Evolutionary conservation across 2,888 invertebrate genomes (phyloP).

Genomic region (Trimorus sp.): DNA sequence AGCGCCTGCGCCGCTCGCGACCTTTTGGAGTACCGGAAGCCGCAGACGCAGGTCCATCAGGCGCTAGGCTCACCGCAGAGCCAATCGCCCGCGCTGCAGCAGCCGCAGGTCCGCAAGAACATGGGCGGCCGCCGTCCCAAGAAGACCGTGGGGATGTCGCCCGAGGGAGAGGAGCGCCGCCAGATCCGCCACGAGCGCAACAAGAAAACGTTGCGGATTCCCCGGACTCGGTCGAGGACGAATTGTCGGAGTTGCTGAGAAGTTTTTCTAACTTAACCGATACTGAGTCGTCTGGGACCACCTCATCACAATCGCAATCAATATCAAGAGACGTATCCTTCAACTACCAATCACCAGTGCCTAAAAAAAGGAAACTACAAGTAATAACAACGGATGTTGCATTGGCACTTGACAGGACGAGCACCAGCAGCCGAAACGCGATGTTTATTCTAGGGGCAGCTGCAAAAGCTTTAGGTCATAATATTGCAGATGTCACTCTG

Average conservation of each 20-base stretch:
- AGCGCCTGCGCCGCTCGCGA: conserved; percentile 78
- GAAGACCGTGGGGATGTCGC: conserved; percentile 89
- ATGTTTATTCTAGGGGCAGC: not conserved
- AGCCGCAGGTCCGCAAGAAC: conserved; percentile 85
- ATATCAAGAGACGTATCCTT: not conserved
- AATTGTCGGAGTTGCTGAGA: too few relatives aligned
- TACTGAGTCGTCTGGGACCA: too few relatives aligned
- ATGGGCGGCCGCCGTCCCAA: conserved; percentile 93
- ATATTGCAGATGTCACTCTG: not conserved
- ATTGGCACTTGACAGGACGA: not conserved
- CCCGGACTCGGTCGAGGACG: too few relatives aligned
- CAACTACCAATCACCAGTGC: not conserved
- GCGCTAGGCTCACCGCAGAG: too few relatives aligned
- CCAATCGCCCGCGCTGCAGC: too few relatives aligned
- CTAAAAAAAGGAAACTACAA: not conserved
- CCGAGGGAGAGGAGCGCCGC: conserved; percentile 96
- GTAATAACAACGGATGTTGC: not conserved
- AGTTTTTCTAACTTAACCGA: too few relatives aligned
- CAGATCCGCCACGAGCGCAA: conserved; percentile 95
- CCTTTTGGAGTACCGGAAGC: too few relatives aligned
- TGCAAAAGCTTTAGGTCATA: not conserved
- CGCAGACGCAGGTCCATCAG: too few relatives aligned
- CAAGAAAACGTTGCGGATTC: too few relatives aligned
- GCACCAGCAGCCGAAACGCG: not conserved
- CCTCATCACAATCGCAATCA: too few relatives aligned